Base-by-base conservation (phyloP, 2,113 vertebrate genomes). In the Triplophysa siluroides region DNA sequence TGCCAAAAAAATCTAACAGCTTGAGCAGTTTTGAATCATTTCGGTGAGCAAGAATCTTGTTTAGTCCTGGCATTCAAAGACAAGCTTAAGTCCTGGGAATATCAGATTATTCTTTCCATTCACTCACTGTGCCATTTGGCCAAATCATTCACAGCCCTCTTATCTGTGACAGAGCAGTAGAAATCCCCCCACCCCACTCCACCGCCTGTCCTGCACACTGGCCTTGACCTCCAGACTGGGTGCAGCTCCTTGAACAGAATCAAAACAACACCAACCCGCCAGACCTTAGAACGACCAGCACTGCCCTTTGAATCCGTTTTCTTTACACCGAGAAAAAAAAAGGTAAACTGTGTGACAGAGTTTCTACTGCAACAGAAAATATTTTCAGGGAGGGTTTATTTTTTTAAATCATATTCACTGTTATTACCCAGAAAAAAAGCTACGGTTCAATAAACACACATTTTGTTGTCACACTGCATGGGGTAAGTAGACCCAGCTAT, bases 41-140 rank as follows among this genome's bases (percentile, higher is more conserved):
- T 83, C 81, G 78, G 61, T 12, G 19, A 78, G 21, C 76, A 81
- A 85, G 73, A 83, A 83, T 88, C 88, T 84, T 88, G 85, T 88
- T 91, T 88, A 82, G 88, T 87, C 71, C 81, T 85, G 54, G 85
- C 85, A 87, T 89, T 89, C 87, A 86, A 43, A 77, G 70, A 80
- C 75, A 89, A 89, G 88, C 85, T 76, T 86, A 90, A 90, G 82
- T 84, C 80, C 76, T 76, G 80, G 76, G 76, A 88, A 82, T 83
- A 90, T 92, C 89, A 87, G 88, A 93, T 92, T 84, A 89, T 89
- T 85, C 84, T 54, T 68, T 79, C 81, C 81, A 87, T 86, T 88
- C 85, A 82, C 70, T 81, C 81, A 62, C 80, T 18, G 65, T 85
- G 79, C 83, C 84, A 85, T 91, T 90, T 89, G 83, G 84, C 68